phyloP scores from a whole-genome alignment of 2,797 vertebrate species.

The Allobates femoralis region DNA sequence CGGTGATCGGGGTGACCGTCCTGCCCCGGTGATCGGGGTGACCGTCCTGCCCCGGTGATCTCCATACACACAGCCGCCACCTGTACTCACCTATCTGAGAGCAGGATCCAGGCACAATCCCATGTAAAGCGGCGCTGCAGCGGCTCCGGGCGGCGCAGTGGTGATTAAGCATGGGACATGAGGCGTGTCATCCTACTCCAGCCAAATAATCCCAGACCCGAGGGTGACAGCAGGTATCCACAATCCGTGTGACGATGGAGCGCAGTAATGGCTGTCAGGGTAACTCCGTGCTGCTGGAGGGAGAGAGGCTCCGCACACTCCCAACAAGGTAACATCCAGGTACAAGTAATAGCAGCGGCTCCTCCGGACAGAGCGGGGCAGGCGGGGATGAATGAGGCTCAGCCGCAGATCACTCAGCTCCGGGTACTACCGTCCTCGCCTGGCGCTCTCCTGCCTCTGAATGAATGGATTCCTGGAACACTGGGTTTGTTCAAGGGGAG shows the following conservation, averaged over 20 bases:
- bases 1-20: too few relatives aligned
- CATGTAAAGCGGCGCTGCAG: constrained; percentile 72
- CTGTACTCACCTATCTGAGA: constrained; percentile 77
- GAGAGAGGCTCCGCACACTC: constrained; percentile 13
- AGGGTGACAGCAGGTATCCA: constrained; percentile 36
- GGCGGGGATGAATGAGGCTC: constrained; percentile 57
- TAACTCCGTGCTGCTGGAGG: too few relatives aligned
- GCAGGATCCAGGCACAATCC: constrained; percentile 78
- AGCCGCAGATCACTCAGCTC: constrained; percentile 62
- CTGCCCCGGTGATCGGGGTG: too few relatives aligned
- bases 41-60: neutral
- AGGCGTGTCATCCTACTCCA: constrained; percentile 36
- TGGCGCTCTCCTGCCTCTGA: constrained; percentile 73
- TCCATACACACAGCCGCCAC: constrained; percentile 12
- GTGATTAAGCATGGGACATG: constrained; percentile 56
- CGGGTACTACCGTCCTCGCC: constrained; percentile 68
- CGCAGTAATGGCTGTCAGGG: constrained; percentile 31
- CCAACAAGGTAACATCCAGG: too few relatives aligned
- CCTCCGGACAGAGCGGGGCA: neutral
- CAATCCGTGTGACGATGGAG: neutral
- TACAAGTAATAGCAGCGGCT: too few relatives aligned
- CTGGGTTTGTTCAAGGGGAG: constrained; percentile 77
- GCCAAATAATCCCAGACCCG: constrained; percentile 8
- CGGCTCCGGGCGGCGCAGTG: constrained; percentile 70
- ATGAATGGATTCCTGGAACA: constrained; percentile 80